Conservation (phyloP, 2,113 vertebrate species). For the Neofelis nebulosa region DNA sequence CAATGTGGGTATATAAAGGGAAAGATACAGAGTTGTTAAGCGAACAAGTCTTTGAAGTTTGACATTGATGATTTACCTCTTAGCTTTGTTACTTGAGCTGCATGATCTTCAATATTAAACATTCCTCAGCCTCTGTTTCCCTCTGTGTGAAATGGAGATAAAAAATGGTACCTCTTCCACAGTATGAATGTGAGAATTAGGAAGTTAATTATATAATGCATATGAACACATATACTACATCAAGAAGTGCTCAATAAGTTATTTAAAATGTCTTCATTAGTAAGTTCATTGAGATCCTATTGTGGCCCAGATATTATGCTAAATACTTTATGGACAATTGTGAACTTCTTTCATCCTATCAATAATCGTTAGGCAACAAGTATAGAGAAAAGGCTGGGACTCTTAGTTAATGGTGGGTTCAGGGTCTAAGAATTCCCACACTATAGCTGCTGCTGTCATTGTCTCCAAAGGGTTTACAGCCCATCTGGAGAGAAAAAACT, state of each 20-base stretch:
- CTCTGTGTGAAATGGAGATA: not conserved
- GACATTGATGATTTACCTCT: not conserved
- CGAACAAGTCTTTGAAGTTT: conserved; percentile 1
- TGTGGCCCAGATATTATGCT: not conserved
- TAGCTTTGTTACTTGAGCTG: not conserved
- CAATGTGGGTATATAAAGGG: not conserved
- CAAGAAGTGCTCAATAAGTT: not conserved
- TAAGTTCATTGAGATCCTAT: not conserved
- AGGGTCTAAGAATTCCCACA: not conserved
- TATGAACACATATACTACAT: not conserved
- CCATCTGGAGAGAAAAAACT: not conserved
- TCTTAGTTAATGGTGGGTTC: not conserved
- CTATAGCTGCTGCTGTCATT: not conserved
- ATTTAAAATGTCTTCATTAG: not conserved
- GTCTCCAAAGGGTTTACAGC: not conserved
- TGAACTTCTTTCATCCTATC: not conserved
- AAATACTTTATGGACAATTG: not conserved
- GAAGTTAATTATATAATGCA: not conserved
- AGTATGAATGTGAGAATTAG: not conserved
- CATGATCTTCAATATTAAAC: not conserved
- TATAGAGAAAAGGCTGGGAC: not conserved
- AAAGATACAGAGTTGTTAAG: not conserved
- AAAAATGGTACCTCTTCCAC: not conserved
- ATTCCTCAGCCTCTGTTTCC: not conserved
- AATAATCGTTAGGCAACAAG: not conserved